Evolutionary conservation across 2,113 vertebrate genomes (phyloP).

Genomic region (Galemys pyrenaicus): DNA sequence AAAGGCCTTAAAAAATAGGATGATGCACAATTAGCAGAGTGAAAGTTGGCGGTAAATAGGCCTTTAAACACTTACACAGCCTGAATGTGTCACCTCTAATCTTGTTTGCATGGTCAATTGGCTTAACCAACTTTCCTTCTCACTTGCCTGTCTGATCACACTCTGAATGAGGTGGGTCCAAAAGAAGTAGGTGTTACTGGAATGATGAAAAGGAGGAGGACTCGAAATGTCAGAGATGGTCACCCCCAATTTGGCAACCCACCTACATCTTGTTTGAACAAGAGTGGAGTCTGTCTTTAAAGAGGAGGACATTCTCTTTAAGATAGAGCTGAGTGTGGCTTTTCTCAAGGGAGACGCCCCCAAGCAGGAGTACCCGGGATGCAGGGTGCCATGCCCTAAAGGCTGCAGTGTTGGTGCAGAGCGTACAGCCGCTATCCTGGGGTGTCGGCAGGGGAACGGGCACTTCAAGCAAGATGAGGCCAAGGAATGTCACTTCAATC

Average conservation of each 20-base stretch:
- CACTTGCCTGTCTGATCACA: conserved; percentile 1
- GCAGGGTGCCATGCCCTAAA: fast-evolving
- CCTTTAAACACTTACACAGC: conserved; percentile 33
- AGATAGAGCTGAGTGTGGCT: neutral
- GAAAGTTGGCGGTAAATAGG: conserved; percentile 39
- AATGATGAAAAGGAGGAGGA: neutral
- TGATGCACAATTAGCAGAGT: neutral
- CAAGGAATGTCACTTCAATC: neutral
- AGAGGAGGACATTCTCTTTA: neutral
- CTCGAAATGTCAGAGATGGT: neutral
- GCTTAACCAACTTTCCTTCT: conserved; percentile 39
- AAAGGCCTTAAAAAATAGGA: neutral
- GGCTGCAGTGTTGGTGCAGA: fast-evolving
- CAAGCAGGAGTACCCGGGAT: neutral
- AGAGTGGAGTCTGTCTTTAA: neutral
- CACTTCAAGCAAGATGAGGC: neutral
- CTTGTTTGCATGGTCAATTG: conserved; percentile 51
- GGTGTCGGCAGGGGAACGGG: neutral
- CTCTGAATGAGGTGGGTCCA: neutral
- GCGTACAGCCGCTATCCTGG: fast-evolving
- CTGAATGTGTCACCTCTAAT: conserved; percentile 38
- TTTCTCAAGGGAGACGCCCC: neutral
- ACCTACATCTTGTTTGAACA: neutral
- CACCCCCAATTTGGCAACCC: neutral
- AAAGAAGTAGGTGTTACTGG: neutral